These are phyloP conservation scores for Onychomys torridus DNA, from an alignment of 2,797 vertebrate species.

Conservation along the genomic window DNA sequence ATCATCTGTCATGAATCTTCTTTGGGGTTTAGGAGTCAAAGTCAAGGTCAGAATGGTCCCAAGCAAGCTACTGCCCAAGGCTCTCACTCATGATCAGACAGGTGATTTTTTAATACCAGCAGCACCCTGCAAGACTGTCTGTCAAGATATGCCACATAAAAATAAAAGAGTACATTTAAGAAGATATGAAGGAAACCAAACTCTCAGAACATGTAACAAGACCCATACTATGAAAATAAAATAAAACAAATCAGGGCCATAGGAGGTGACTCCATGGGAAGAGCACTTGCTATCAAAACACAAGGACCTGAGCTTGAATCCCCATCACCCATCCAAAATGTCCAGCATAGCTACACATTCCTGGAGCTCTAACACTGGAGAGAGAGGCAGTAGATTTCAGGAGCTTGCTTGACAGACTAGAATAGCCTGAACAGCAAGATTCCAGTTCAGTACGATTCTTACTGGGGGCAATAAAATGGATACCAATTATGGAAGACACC, in stretches of 20 bases:
- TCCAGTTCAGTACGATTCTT: background rate
- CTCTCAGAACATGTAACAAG: background rate
- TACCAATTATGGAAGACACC: background rate
- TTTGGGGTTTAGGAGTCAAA: background rate
- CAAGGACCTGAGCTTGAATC: background rate
- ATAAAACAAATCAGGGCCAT: background rate
- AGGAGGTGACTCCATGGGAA: background rate
- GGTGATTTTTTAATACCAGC: background rate
- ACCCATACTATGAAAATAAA: background rate
- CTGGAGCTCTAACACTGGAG: background rate
- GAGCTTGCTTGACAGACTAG: background rate
- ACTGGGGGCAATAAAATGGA: background rate
- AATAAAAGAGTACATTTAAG: constrained; percentile 4
- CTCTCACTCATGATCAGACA: background rate
- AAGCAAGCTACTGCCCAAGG: background rate
- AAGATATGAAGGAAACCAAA: background rate
- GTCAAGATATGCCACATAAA: background rate
- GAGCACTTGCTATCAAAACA: background rate
- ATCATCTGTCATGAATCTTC: background rate
- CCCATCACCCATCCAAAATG: too few relatives aligned
- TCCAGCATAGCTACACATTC: background rate
- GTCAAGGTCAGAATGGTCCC: constrained; percentile 8
- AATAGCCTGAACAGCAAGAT: background rate
- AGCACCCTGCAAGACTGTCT: background rate
- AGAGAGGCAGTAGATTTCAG: background rate